Evolutionary conservation across 2,888 invertebrate species (phyloP).

Genomic region (Mesoligia furuncula): DNA sequence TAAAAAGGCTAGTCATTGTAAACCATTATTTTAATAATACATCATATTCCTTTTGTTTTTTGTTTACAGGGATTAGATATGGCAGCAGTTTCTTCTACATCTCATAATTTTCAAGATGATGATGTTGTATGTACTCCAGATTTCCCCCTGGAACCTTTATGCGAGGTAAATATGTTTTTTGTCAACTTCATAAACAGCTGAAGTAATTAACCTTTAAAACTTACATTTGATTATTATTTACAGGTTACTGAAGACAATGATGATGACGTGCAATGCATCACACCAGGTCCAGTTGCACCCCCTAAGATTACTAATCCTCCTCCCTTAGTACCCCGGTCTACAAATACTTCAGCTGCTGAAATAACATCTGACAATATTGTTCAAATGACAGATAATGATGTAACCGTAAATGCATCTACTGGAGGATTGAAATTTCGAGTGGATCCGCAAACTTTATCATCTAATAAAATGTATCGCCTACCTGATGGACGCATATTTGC

Average conservation of each 20-base stretch:
- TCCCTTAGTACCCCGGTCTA: slow-evolving; percentile 68
- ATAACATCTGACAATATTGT: slow-evolving; percentile 82
- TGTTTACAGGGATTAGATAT: slow-evolving; percentile 85
- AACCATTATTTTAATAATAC: neutral
- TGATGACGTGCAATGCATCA: slow-evolving; percentile 88
- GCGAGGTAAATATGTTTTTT: slow-evolving; percentile 79
- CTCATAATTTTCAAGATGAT: slow-evolving; percentile 76
- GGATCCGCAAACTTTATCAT: slow-evolving; percentile 88
- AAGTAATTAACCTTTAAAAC: slow-evolving; percentile 4
- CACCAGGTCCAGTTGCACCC: slow-evolving; percentile 79
- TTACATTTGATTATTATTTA: slow-evolving; percentile 37
- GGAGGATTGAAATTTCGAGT: slow-evolving; percentile 88
- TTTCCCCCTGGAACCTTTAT: slow-evolving; percentile 86
- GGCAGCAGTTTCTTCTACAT: slow-evolving; percentile 70
- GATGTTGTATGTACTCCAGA: slow-evolving; percentile 92
- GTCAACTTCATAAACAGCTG: neutral
- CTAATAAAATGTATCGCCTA: slow-evolving; percentile 89
- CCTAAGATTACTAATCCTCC: slow-evolving; percentile 73
- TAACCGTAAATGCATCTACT: slow-evolving; percentile 86
- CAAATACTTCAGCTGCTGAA: slow-evolving; percentile 66
- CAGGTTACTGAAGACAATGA: slow-evolving; percentile 87
- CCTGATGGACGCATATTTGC: slow-evolving; percentile 89
- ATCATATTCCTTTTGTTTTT: slow-evolving; percentile 16
- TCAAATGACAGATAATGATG: slow-evolving; percentile 89
- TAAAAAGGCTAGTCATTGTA: neutral